Evolutionary conservation across 23 tunicate species (phyloP).

Genomic region (Ciona savignyi): DNA sequence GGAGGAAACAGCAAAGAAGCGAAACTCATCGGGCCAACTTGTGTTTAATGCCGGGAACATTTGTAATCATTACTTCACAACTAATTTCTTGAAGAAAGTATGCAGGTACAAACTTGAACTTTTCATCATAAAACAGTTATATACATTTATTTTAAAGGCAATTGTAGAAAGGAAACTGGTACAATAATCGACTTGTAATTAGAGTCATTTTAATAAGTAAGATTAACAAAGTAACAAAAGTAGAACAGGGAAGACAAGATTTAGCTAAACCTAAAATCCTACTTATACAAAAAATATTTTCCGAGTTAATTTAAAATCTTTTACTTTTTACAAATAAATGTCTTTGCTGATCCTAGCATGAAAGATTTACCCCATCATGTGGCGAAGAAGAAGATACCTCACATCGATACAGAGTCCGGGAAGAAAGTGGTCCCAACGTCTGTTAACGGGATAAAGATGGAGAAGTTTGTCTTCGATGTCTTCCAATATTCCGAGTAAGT

Average conservation of each 20-base stretch:
- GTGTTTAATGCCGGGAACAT: constrained; percentile 95
- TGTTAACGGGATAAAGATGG: constrained; percentile 93
- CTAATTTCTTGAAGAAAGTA: constrained; percentile 60
- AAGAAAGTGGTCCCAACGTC: constrained; percentile 46
- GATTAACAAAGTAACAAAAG: no score
- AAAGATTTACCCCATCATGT: constrained; percentile 82
- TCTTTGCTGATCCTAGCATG: no score
- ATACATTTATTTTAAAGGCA: not conserved
- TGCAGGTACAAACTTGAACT: constrained; percentile 51
- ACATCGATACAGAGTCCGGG: constrained; percentile 42
- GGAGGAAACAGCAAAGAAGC: constrained; percentile 46
- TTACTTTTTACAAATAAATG: no score
- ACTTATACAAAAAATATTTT: no score
- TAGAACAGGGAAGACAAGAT: no score
- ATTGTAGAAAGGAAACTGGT: no score
- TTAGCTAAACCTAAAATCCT: no score
- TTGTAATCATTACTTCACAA: constrained; percentile 94
- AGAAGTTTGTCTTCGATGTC: constrained; percentile 98
- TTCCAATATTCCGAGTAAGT: constrained; percentile 88
- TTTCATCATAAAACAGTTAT: not conserved
- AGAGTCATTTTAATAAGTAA: no score
- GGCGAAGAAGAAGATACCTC: constrained; percentile 94
- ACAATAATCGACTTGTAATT: no score
- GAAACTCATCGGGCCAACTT: constrained; percentile 55
- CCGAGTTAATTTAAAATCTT: no score